Evolutionary conservation across 2,113 vertebrate genomes (phyloP), one percentile per base, ranked within the genome.

Genomic region (Coturnix japonica): DNA sequence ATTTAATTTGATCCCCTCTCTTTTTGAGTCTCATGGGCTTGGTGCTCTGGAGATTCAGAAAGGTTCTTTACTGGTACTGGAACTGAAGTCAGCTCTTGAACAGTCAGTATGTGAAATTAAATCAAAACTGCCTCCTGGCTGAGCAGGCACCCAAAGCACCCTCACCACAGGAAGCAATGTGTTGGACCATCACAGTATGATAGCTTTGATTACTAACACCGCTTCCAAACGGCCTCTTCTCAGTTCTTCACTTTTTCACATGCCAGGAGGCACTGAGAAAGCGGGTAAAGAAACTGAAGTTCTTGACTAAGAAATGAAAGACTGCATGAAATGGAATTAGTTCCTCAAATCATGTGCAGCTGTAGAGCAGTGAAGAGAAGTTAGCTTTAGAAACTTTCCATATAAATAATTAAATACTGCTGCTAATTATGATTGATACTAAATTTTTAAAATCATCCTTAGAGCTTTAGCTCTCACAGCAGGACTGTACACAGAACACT

Each of bases 91-190:
- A 93, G 56, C 44, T 89, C 78, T 26, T 26, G 17, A 64, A 54
- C 2, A 43, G 12, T 71, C 65, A 72, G 46, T 96, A 94, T 73
- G 89, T 90, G 76, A 92, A 88, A 85, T 80, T 49, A 91, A 92
- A 90, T 3, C 75, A 86, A 97, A 95, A 95, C 12, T 39, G n/a
- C 26, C 39, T 71, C 9, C 23, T 77, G 47, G 60, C 51, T 89
- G 89, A 18, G 73, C 7, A 63, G 46, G 33, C 7, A 78, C 71
- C 11, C 72, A 70, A 56, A 87, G n/a, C 37, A 81, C 37, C 76
- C 60, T 56, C 11, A 51, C 28, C 26, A n/a, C 54, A 81, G 43
- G 56, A 76, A 90, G 56, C 7, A 63, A 39, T 20, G 46, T 41
- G 30, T 89, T 60, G 33, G 49, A 57, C 41, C 6, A 44, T 79